Conservation (phyloP, 2,888 invertebrate genomes). For the Scaptomyza caliginosa region DNA sequence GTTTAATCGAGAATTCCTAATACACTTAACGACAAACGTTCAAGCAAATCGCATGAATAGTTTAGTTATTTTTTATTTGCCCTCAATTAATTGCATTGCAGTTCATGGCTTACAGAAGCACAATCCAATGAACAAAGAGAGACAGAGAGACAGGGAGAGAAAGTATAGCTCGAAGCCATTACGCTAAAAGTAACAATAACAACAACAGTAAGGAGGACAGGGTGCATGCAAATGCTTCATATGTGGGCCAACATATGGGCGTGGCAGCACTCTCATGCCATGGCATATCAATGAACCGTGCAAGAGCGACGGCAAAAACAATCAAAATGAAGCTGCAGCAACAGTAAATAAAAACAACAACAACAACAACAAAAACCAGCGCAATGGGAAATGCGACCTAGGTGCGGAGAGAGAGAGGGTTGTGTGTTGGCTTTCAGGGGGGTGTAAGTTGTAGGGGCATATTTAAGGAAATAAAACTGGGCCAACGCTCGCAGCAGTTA, state of each 20-base stretch:
- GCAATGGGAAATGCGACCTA: conserved; percentile 30
- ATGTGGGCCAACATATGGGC: conserved; percentile 28
- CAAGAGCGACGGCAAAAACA: conserved; percentile 43
- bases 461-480: conserved; percentile 53
- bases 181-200: conserved; percentile 10
- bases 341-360: conserved; percentile 44
- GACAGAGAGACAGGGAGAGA: conserved; percentile 13
- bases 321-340: conserved; percentile 36
- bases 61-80: conserved; percentile 10
- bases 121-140: too few species aligned
- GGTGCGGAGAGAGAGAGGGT: neutral
- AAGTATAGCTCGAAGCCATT: conserved; percentile 13
- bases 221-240: conserved; percentile 28
- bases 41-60: conserved; percentile 51
- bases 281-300: conserved; percentile 69
- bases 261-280: conserved; percentile 49
- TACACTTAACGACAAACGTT: too few species aligned
- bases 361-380: conserved; percentile 24
- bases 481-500: conserved; percentile 63
- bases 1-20: too few species aligned
- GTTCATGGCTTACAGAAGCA: conserved; percentile 27
- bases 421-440: neutral
- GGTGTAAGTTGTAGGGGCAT: conserved; percentile 1
- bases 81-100: conserved; percentile 55
- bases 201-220: neutral